Evolutionary conservation across 2,113 vertebrate genomes (phyloP), one percentile per base, ranked within the genome.

Genomic region (Chaetura pelagica): DNA sequence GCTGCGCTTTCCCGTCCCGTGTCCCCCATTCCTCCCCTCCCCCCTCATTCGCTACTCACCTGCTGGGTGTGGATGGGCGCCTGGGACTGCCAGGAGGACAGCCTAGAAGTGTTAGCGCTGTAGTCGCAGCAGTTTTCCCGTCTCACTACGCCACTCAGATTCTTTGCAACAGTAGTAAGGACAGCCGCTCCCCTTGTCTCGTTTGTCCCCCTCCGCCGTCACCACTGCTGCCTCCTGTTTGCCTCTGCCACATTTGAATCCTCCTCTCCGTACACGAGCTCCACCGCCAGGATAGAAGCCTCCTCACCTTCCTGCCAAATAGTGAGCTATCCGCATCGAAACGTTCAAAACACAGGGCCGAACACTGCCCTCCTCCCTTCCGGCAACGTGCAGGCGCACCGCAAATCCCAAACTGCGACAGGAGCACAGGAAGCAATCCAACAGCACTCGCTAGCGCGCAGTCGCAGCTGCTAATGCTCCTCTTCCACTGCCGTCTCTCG

Each of bases 271-370:
- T 96, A 94, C 95, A 42, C 40, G 10, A 57, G 67, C 52, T 88
- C 68, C n/a, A 27, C 54, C 62, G 42, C 49, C 76, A 84, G 32
- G 40, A 46, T 54, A 72, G 58, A 93, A 75, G 84, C 94, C 94
- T 68, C 48, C 61, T 58, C 58, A 40, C 42, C 93, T 98, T 98
- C 97, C 97, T 98, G 97, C 97, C 85, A 98, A 96, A 98, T 97
- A 94, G 61, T 96, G 97, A 96, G 38, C 20, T 48, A 26, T 27
- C 90, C 71, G 48, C 77, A 61, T 68, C 76, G 42, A 83, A 84
- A 62, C 78, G 62, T 87, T 92, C 92, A 90, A 85, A 93, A 85
- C 75, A 77, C 49, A 74, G 34, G 88, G 77, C 94, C 90, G 82
- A 77, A 94, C 96, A 92, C 78, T 59, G 61, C 93, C 84, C 57